These are phyloP conservation scores for Hylaeus anthracinus DNA, from an alignment of 1,140 invertebrate genomes.

Conservation along the genomic window DNA sequence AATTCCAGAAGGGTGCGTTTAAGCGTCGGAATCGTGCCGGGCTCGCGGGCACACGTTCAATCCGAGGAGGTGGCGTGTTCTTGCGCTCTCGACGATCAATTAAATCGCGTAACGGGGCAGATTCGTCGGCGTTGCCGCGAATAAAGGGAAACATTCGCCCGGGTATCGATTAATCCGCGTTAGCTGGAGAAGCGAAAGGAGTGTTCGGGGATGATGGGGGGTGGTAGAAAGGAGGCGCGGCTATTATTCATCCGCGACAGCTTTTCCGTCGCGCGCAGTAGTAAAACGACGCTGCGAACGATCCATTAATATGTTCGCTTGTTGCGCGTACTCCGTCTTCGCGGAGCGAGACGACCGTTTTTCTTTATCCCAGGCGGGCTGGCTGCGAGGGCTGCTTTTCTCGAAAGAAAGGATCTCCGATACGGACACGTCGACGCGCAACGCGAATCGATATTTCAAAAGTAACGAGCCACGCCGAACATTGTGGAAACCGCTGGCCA, in stretches of 20 bases:
- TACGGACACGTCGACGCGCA: constrained; percentile 4
- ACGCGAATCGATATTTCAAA: constrained; percentile 59
- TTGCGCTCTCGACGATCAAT: constrained; percentile 43
- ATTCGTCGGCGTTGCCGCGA: constrained; percentile 19
- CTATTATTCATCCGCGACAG: constrained; percentile 58
- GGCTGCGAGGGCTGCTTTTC: neutral
- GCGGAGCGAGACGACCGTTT: neutral
- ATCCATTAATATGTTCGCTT: constrained; percentile 48
- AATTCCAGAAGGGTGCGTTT: constrained; percentile 63
- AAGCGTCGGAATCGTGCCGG: constrained; percentile 31
- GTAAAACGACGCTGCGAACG: constrained; percentile 38
- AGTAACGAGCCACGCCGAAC: constrained; percentile 52
- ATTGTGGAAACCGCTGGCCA: constrained; percentile 20
- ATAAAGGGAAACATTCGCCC: constrained; percentile 52
- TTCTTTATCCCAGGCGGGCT: neutral
- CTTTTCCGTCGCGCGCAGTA: constrained; percentile 25
- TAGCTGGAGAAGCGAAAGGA: neutral
- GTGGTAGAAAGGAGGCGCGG: neutral
- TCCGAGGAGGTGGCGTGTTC: neutral
- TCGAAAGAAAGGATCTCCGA: constrained; percentile 24
- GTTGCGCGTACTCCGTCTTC: constrained; percentile 1
- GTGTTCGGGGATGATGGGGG: neutral
- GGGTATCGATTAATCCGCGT: constrained; percentile 52
- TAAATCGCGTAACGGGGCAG: constrained; percentile 43
- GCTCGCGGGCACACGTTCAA: neutral